Base-by-base conservation (phyloP, 1,140 invertebrate genomes). In the Lepidurus couesii region DNA sequence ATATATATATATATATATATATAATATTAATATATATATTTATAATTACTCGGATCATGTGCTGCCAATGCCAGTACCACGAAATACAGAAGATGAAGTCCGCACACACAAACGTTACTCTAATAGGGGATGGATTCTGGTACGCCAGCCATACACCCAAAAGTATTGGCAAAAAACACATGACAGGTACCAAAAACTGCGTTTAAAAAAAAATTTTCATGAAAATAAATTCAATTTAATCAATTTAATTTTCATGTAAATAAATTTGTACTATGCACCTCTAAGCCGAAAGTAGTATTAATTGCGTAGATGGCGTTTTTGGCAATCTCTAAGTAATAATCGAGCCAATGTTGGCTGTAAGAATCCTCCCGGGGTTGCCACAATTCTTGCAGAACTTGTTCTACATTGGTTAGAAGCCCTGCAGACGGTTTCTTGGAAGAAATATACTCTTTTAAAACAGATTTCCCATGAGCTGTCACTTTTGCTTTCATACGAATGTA, bases 1-100 rank as follows among this genome's bases (percentile, higher is more conserved):
- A 26, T 26, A 26, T 26, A 26, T 26, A 26, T 26, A 0, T 26
- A 26, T 26, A 26, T 26, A 26, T 26, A 0, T 26, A 26, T 26
- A 0, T 26, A 26, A 26, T 26, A 26, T 26, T 26, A 1, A 26
- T 47, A 16, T 11, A 9, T 47, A 4, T 47, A 47, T 16, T 5
- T 10, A 47, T 11, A 65, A 13, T 65, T 65, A 65, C 53, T 7
- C 13, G 53, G 21, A n/a, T n/a, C 53, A 65, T 65, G 13, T 65
- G 53, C 21, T 65, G 53, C 53, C 53, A 65, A 16, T 65, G 53
- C 53, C 53, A 65, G n/a, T 65, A 65, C 53, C 53, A 65, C 6
- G 53, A 65, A 65, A 65, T 21, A 13, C 16, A 65, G 21, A 65
- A 11, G 16, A 65, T 7, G 53, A 65, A 65, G 13, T n/a, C 21